Evolutionary conservation across 2,113 vertebrate genomes (phyloP), one percentile per base, ranked within the genome.

Genomic region (Brevimyrus niger): DNA sequence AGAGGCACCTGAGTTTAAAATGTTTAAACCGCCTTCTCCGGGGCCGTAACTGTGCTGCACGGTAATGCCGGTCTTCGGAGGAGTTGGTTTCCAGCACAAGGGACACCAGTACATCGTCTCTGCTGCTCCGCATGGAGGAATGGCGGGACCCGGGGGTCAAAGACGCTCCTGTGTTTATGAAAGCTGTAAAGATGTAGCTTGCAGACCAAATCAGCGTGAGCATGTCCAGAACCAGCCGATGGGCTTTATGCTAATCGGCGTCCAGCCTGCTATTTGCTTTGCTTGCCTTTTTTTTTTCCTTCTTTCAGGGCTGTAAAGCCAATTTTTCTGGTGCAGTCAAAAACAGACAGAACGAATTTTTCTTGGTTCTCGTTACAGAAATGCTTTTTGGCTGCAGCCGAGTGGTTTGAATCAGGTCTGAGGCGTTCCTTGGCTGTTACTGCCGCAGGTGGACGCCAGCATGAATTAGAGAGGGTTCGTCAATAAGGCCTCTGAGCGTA

Each of bases 401-500:
- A 93, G 83, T 90, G 65, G 76, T 91, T 89, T 73, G 84, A 88
- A 89, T 92, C 85, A 91, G 90, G 90, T 69, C 55, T 58, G 23
- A 92, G 90, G 83, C 87, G 86, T 85, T 87, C 44, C 1, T 86
- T 46, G 50, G 61, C 89, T 88, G 89, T 89, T 90, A 91, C 91
- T 92, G 88, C 88, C 86, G 87, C 92, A 92, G 91, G 91, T 92
- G 88, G 48, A 48, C 76, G 90, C 91, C 91, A 91, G 85, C 69
- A 89, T 31, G 53, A 89, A 87, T 93, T 91, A 91, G 90, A 38
- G 85, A 13, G 50, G 47, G 58, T 58, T 69, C 55, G 46, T 89
- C 91, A 90, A 83, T 46, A 89, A 82, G 65, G 76, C 42, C 46
- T 90, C 42, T 31, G 8, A 38, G 42, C 86, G 4, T 48, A 46